Evolutionary conservation across 2,888 invertebrate species (phyloP), one percentile per base, ranked within the genome.

Genomic region (Oscheius onirici): DNA sequence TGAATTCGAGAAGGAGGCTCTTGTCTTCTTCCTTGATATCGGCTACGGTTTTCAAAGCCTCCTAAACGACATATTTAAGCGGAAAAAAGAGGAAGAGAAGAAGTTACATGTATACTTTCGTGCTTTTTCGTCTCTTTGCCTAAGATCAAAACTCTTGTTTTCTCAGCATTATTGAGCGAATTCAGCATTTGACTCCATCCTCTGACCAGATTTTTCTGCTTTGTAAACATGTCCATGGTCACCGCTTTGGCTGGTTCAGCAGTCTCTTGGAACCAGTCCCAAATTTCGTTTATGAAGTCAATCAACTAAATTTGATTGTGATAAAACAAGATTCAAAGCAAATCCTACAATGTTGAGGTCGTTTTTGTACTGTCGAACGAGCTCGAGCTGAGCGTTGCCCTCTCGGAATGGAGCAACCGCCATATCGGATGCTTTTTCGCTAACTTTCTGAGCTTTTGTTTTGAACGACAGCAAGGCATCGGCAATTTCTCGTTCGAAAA

Each of bases 401-500:
- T 46, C 46, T 46, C 17, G 3, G 3, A 10, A 46, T n/a, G 49
- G 17, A 2, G 17, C 3, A 17, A 17, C 15, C n/a, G 44, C 17
- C 34, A 34, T 34, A 6, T 34, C 34, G 34, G 22, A 60, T 13
- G 17, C 17, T 49, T 17, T 49, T 24, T 28, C 34, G 8, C 5
- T 8, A 8, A 34, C 8, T 34, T 34, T 34, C 34, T 34, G 34
- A 74, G 75, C 49, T 61, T 78, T 77, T 49, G 57, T 52, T 17
- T 28, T 60, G 43, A 73, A 55, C 20, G 71, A 71, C 24, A 22
- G 17, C 5, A 81, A 11, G 1, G 81, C 71, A 34, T 81, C 77
- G 55, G 67, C 74, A 17, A 83, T 40, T 60, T 86, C 86, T 41
- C 76, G 76, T 66, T 86, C 86, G 1, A 72, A 72, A 71, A 86